Base-by-base conservation (phyloP, 1,140 invertebrate genomes). In the Ganaspis sp. region DNA sequence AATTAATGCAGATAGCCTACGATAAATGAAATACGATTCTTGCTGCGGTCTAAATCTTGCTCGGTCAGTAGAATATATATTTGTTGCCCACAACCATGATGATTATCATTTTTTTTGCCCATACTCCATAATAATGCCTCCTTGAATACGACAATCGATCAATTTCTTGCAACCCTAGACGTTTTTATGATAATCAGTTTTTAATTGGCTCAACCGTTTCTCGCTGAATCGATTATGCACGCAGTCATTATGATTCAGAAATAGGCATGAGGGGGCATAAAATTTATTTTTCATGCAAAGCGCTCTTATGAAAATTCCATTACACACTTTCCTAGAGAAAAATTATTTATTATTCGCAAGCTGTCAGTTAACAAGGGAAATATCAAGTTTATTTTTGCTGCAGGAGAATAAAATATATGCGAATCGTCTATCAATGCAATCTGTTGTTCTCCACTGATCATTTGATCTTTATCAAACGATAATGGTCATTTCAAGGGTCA, bases 91-190 rank as follows among this genome's bases (percentile, higher is more conserved):
- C 12, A 64, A 64, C 12, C 26, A 64, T 34, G 23, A 64, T 64
- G 15, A 64, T 26, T 9, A 64, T 29, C 29, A 26, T 64, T 64
- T 64, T 64, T 21, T 64, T 64, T 64, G 58, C 15, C 58, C 11
- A 17, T 17, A 49, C 45, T 49, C 45, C 45, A 15, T 42, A 42
- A 49, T 49, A 49, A 49, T 19, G 19, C 45, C 58, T 29, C 58
- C 58, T 64, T 64, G 58, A 64, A 64, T 12, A 64, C 58, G 23
- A 64, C 58, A 29, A 64, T 64, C 58, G 58, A 64, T 64, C 58
- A 64, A 64, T 29, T 64, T 64, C 58, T 64, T 64, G 23, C 58
- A 64, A 29, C 26, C 26, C 58, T n/a, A n/a, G 58, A 64, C 21
- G 9, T 64, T n/a, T 15, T n/a, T 64, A 8, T 64, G 26, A 64